Percentiles rank a stretch among this genome's conserved stretches.
phyloP scores from a whole-genome alignment of 1,140 invertebrate species.

The Heliconius hewitsoni region DNA sequence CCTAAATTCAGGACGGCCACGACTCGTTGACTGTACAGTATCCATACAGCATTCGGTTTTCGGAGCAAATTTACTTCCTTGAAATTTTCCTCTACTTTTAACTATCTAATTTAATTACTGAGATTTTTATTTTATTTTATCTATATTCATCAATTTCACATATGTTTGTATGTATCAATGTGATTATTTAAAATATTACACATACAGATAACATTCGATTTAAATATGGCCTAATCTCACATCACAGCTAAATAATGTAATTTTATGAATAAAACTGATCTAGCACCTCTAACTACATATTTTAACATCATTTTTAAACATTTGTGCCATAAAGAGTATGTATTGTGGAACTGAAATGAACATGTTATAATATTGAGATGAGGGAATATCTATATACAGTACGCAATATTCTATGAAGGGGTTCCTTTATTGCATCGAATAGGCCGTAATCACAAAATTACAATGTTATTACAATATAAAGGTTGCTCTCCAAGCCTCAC shows the following conservation, averaged over 20 bases:
- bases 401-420: not conserved
- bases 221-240: not conserved
- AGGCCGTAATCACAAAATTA: not conserved
- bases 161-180: not conserved
- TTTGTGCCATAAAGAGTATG: conserved; percentile 4
- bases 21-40: too few relatives aligned
- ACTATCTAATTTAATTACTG: conserved; percentile 3
- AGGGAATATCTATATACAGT: not conserved
- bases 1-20: too few relatives aligned
- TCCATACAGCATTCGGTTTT: not conserved
- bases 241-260: conserved; percentile 1
- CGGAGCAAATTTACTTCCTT: not conserved
- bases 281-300: not conserved
- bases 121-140: not conserved
- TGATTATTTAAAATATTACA: conserved; percentile 3
- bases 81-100: not conserved
- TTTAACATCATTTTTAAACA: not conserved
- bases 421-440: not conserved
- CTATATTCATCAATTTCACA: not conserved
- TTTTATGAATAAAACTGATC: not conserved
- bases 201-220: not conserved
- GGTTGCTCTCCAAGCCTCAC: not conserved
- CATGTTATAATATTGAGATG: not conserved
- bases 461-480: too few relatives aligned
- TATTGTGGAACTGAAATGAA: not conserved